Base-by-base conservation (phyloP, 1,140 invertebrate species). In the Aphaenogaster floridana region DNA sequence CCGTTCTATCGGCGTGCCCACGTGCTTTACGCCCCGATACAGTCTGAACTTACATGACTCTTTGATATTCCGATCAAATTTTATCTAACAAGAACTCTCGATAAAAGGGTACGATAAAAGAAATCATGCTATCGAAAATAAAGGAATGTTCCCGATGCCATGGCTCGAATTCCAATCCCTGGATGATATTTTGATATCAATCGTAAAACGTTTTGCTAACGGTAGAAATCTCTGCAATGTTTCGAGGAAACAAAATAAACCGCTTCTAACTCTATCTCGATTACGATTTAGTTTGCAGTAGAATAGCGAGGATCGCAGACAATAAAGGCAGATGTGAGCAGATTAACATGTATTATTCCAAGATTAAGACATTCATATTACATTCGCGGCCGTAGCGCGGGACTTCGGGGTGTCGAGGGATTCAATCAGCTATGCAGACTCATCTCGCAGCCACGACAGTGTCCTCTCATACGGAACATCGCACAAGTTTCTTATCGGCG, bases 401-500 rank as follows among this genome's bases (percentile, higher is more conserved):
- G 17, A 59, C 39, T 59, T 59, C 39, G 13, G 9, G 7, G 54
- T 21, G 54, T 50, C 80, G 42, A 48, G 80, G 48, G 39, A 84
- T 63, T 61, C 69, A 50, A 84, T 76, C 80, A n/a, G n/a, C 54
- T 42, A 39, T 84, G 54, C 52, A 13, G 15, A 42, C 39, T 83
- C 80, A 61, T 74, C 28, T 71, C 21, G 36, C 59, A 9, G 61
- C 17, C 52, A 21, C 15, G 68, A 61, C 17, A 45, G 52, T 48
- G 52, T 48, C 54, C 21, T 83, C 68, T 59, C 80, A 36, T 74
- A 71, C 4, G 50, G 64, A 83, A 83, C 39, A 83, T 83, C 80
- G 45, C 69, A 0, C 59, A 61, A 76, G 50, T 34, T 54, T 39
- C 69, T 76, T 76, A 84, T 76, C 69, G n/a, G 39, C 21, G 52